phyloP scores from a whole-genome alignment of 2,113 vertebrate genomes.

The Myodes glareolus region DNA sequence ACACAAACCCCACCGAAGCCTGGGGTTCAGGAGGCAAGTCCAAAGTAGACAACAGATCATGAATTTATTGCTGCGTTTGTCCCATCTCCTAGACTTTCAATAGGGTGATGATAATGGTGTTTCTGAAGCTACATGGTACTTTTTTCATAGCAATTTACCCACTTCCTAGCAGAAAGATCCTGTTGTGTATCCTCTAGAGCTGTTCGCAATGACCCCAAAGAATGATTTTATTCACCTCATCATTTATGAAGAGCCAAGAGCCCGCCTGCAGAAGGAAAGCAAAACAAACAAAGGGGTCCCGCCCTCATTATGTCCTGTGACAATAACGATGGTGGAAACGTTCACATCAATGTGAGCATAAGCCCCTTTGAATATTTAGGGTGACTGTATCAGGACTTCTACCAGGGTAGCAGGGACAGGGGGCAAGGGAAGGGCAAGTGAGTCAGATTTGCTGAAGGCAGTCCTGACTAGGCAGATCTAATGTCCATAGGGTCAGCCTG shows the following conservation, averaged over 20 bases:
- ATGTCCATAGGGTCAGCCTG: neutral
- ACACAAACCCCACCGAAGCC: neutral
- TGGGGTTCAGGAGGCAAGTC: neutral
- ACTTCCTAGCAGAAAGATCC: slow-evolving; percentile 25
- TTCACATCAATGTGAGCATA: neutral
- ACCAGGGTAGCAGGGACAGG: neutral
- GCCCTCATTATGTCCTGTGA: slow-evolving; percentile 18
- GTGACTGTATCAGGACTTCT: neutral
- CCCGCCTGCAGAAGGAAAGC: slow-evolving; percentile 21
- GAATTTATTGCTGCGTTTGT: neutral
- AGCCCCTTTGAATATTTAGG: neutral
- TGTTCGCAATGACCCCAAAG: slow-evolving; percentile 5
- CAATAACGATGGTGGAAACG: neutral
- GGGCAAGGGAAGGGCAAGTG: neutral
- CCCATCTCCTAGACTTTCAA: slow-evolving; percentile 11
- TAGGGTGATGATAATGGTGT: neutral
- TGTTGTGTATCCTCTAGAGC: neutral
- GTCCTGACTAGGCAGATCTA: neutral
- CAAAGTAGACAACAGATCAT: neutral
- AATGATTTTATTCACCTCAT: slow-evolving; percentile 58
- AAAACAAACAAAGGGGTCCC: slow-evolving; percentile 29
- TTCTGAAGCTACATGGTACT: slow-evolving; percentile 8
- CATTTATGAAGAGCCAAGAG: neutral
- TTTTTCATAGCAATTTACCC: slow-evolving; percentile 31
- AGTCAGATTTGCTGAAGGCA: neutral